These are phyloP conservation scores for Lepidiolamprologus cunningtoni DNA, from an alignment of 2,113 vertebrate species.

Conservation along the genomic window DNA sequence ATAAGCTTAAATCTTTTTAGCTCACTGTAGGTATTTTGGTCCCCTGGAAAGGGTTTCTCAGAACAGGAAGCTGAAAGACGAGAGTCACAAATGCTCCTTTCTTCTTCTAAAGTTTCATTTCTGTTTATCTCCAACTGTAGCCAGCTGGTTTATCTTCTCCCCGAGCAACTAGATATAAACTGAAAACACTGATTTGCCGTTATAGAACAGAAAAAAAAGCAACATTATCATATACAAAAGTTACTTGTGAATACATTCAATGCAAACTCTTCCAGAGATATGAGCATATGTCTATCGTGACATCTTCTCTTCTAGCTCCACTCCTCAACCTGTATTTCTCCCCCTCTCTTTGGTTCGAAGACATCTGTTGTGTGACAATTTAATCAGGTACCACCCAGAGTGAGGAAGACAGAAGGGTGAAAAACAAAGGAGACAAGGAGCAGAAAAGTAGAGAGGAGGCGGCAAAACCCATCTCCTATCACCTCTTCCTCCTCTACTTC, in stretches of 20 bases:
- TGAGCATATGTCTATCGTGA: not conserved
- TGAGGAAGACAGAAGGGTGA: not conserved
- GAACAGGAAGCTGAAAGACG: not conserved
- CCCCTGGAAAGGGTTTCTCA: not conserved
- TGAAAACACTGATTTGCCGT: not conserved
- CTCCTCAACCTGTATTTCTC: not conserved
- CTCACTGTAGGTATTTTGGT: constrained; percentile 27
- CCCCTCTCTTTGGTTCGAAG: not conserved
- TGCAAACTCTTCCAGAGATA: not conserved
- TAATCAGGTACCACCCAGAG: constrained; percentile 43
- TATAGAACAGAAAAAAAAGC: not conserved
- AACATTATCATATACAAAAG: not conserved
- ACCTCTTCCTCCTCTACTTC: not conserved
- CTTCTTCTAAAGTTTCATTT: not conserved
- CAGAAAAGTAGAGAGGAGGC: not conserved
- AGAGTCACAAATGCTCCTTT: not conserved
- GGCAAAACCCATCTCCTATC: not conserved
- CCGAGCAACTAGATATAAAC: not conserved
- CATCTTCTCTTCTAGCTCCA: not conserved
- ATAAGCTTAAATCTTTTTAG: constrained; percentile 5
- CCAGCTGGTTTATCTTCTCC: not conserved
- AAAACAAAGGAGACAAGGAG: not conserved
- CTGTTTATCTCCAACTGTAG: not conserved
- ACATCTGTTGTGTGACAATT: constrained; percentile 34
- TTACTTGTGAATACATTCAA: constrained; percentile 1